These are phyloP conservation scores for Saccopteryx leptura DNA, from an alignment of 2,113 vertebrate genomes.

Conservation along the genomic window DNA sequence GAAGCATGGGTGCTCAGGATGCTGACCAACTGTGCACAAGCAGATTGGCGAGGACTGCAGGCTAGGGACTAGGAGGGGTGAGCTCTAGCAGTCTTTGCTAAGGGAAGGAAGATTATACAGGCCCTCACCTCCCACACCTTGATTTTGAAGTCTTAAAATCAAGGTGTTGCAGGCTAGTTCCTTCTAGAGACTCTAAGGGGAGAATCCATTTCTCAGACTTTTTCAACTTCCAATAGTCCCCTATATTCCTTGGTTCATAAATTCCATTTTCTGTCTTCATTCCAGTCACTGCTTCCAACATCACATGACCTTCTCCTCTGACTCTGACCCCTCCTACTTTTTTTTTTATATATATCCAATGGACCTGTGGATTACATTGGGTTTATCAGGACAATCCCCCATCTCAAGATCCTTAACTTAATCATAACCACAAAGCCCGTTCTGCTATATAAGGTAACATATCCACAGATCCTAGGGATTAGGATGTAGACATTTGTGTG, in stretches of 20 bases:
- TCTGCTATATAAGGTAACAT: not conserved
- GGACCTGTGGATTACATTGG: not conserved
- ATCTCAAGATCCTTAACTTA: not conserved
- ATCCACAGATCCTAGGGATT: not conserved
- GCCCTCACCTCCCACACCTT: not conserved
- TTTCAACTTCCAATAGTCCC: not conserved
- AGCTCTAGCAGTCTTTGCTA: not conserved
- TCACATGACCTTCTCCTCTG: not conserved
- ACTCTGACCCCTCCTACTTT: not conserved
- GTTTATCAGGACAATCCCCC: not conserved
- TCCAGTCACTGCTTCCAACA: not conserved
- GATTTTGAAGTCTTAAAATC: not conserved
- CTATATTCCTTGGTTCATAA: not conserved
- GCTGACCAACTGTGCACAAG: not conserved
- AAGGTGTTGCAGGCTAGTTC: not conserved
- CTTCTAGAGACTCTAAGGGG: not conserved
- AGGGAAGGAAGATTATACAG: not conserved
- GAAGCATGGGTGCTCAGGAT: not conserved
- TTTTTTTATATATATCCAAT: not conserved
- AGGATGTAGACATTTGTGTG: not conserved
- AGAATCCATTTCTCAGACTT: not conserved
- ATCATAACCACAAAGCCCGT: not conserved
- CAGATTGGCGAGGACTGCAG: not conserved
- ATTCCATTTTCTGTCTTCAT: not conserved
- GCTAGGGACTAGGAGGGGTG: not conserved